Conservation (phyloP, 2,888 invertebrate species). For the Erebia palarica region DNA sequence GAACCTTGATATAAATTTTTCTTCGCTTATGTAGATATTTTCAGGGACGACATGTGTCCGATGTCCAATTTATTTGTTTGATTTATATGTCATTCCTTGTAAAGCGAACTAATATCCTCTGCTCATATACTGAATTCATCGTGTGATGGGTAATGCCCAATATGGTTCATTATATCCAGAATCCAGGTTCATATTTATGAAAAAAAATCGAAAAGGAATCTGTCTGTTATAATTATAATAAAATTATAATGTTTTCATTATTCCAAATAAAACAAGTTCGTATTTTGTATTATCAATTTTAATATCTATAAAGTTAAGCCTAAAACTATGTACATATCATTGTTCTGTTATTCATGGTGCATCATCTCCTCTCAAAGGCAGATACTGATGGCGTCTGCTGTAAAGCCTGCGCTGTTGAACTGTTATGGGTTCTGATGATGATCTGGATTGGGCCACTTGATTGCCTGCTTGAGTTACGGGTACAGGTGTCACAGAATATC, state of each 20-base stretch:
- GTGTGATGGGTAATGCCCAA: background rate
- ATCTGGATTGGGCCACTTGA: constrained; percentile 68
- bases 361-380: constrained; percentile 73
- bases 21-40: background rate
- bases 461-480: constrained; percentile 64
- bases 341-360: constrained; percentile 62
- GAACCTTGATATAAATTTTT: background rate
- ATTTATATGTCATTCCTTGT: background rate
- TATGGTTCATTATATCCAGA: background rate
- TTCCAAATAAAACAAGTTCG: constrained; percentile 13
- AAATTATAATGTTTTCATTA: background rate
- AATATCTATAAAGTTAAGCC: constrained; percentile 60
- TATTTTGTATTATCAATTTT: constrained; percentile 36
- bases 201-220: background rate
- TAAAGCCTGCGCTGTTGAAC: constrained; percentile 47
- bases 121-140: too few species aligned
- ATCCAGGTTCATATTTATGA: too few species aligned
- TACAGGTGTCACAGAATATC: constrained; percentile 76
- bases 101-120: background rate
- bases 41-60: background rate
- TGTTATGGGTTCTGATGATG: constrained; percentile 57
- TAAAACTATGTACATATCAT: constrained; percentile 64
- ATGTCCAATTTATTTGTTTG: background rate
- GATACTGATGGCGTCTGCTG: constrained; percentile 68
- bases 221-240: background rate